Evolutionary conservation across 35 echinoderm and acorn worm species (phyloP), one percentile per base, ranked within the genome.

Genomic region (Ptychodera flava): DNA sequence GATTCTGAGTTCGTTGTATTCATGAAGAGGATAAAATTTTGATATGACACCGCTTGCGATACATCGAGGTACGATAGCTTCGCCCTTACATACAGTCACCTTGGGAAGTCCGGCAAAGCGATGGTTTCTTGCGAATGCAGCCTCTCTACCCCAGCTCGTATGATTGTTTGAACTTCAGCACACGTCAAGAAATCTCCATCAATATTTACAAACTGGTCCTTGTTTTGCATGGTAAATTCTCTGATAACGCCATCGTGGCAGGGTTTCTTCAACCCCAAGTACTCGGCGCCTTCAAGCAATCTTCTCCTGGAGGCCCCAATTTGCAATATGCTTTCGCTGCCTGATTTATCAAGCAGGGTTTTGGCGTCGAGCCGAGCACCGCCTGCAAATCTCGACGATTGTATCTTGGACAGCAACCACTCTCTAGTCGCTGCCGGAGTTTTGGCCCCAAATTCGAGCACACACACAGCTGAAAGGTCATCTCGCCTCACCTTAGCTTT

Each of bases 261-360:
- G 30, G 92, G 87, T 86, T 99, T 99, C 85, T 88, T 92, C 12
- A 99, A 37, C 15, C 92, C 87, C 29, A 90, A 86, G 80, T 84
- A 92, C 88, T 94, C 96, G 0, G 96, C 96, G 29, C 96, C 96
- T 86, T 99, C 96, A 0, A 99, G 86, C 1, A 99, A 88, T 33
- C 88, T 86, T 81, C 92, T 88, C 37, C 88, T 87, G 6, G 85
- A 79, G 2, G 93, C 96, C 0, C 90, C 86, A 29, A 99, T 84
- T 2, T 94, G 86, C 27, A 99, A 80, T 33, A 94, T 78, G 27
- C 22, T 45, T 31, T 87, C 88, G 31, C 83, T 83, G 1, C 37
- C 37, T 2, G 34, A 36, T 37, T 37, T 36, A 30, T 36, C 37
- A 14, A 36, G 33, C 35, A 36, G 15, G 1, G 37, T 14, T 83